Evolutionary conservation across 2,888 invertebrate genomes (phyloP).

Genomic region (Cryptophagus acutangulus): DNA sequence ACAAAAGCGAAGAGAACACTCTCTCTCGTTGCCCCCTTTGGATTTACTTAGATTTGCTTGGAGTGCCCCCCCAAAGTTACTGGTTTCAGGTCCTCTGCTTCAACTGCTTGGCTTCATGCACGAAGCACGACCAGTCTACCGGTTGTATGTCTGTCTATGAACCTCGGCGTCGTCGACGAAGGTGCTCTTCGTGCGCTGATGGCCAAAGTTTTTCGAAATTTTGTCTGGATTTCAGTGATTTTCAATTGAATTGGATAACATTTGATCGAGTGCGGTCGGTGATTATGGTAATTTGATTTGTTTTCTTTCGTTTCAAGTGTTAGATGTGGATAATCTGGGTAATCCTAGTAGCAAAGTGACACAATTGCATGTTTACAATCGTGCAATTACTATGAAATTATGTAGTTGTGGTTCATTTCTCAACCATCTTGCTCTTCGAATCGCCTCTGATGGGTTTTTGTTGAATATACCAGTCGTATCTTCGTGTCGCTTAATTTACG

Average conservation of each 20-base stretch:
- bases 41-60: no score
- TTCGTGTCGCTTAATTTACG: no score
- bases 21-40: conserved; percentile 34
- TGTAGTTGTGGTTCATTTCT: conserved; percentile 9
- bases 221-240: no score
- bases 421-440: conserved; percentile 10
- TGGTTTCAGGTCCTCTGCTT: conserved; percentile 25
- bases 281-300: conserved; percentile 31
- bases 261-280: no score
- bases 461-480: conserved; percentile 21
- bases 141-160: conserved; percentile 27
- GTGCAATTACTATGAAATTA: neutral
- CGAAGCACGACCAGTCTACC: conserved; percentile 34
- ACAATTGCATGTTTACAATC: neutral
- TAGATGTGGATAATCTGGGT: conserved; percentile 24
- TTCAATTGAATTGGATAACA: no score
- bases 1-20: conserved; percentile 28
- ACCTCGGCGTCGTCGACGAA: conserved; percentile 19
- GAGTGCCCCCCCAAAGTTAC: conserved; percentile 32
- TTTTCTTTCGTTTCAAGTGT: conserved; percentile 19
- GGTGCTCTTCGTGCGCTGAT: no score
- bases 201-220: conserved; percentile 14
- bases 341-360: conserved; percentile 17
- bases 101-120: conserved; percentile 22
- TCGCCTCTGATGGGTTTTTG: conserved; percentile 18